phyloP scores from a whole-genome alignment of 2,113 vertebrate genomes.

The Lasiurus borealis region DNA sequence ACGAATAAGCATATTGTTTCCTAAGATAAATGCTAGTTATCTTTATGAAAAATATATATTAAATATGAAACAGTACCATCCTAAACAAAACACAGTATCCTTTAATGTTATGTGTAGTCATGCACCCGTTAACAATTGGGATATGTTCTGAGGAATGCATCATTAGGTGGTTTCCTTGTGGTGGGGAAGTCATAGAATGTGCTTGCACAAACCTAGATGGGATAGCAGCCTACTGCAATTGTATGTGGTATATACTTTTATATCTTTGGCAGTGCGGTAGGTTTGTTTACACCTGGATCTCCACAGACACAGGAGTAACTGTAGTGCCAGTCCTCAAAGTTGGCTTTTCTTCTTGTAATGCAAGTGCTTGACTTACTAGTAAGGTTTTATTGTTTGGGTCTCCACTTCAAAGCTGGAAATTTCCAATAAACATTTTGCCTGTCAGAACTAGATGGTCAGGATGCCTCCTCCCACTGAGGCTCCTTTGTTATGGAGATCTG shows the following conservation, averaged over 20 bases:
- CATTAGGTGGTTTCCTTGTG: background rate
- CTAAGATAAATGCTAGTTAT: background rate
- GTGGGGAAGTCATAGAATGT: background rate
- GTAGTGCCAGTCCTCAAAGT: background rate
- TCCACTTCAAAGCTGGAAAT: background rate
- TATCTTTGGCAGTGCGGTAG: background rate
- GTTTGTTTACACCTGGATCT: background rate
- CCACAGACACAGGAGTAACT: background rate
- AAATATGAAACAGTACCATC: background rate
- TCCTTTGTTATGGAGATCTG: background rate
- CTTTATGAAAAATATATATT: background rate
- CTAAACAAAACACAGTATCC: background rate
- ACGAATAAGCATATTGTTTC: background rate
- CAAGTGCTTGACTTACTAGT: background rate
- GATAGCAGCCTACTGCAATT: too few relatives aligned
- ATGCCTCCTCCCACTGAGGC: background rate
- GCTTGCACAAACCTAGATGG: background rate
- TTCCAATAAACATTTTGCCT: background rate
- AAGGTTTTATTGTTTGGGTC: background rate
- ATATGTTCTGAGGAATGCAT: background rate
- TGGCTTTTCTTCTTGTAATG: background rate
- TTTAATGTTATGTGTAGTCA: background rate
- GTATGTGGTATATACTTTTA: background rate
- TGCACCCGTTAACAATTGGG: background rate
- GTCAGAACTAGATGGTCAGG: background rate